phyloP scores from a whole-genome alignment of 1,140 invertebrate genomes.

The Drosophila orosa region DNA sequence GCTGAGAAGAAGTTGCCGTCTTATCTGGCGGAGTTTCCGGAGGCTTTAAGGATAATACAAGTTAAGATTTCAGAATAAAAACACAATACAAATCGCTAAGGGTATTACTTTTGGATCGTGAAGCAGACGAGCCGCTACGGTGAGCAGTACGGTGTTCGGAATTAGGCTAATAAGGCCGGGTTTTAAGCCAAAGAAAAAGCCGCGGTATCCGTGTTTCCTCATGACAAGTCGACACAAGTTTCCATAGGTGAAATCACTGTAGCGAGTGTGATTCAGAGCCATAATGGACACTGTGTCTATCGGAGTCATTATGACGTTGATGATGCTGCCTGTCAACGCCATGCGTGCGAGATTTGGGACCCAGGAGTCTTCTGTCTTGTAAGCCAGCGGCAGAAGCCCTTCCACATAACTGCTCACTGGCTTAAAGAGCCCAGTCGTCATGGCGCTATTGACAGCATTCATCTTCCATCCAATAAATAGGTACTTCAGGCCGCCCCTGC shows the following conservation, averaged over 20 bases:
- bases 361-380: conserved; percentile 1
- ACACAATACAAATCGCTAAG: accelerated
- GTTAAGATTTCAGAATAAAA: conserved; percentile 39
- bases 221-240: background rate
- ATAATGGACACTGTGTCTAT: conserved; percentile 22
- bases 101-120: background rate
- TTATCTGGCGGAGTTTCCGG: conserved; percentile 13
- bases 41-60: conserved; percentile 35
- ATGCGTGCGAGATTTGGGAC: background rate
- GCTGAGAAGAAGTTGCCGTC: conserved; percentile 1
- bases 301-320: conserved; percentile 29
- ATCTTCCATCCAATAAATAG: conserved; percentile 33
- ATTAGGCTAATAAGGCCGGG: conserved; percentile 7
- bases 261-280: conserved; percentile 3
- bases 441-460: conserved; percentile 8
- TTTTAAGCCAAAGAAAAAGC: conserved; percentile 32
- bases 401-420: conserved; percentile 13
- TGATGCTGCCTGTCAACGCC: conserved; percentile 5
- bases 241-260: background rate
- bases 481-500: conserved; percentile 10
- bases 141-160: conserved; percentile 6
- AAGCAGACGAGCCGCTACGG: conserved; percentile 7
- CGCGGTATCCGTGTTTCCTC: conserved; percentile 19
- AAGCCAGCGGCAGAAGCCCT: background rate
- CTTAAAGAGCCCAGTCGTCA: conserved; percentile 1